Evolutionary conservation across 1,140 invertebrate species (phyloP).

Genomic region (Bombus superbus): DNA sequence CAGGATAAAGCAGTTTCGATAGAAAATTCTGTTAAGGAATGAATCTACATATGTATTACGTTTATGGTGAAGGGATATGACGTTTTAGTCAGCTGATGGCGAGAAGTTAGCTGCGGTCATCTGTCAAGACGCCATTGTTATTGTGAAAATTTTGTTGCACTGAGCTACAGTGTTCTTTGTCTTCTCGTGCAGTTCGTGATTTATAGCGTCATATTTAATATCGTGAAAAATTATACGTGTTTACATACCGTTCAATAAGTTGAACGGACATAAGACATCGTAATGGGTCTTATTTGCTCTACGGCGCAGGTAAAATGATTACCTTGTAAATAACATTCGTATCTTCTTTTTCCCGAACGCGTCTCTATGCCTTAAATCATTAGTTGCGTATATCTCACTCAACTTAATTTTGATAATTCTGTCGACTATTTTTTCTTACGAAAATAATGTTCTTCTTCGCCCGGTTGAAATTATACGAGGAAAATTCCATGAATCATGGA

Average conservation of each 20-base stretch:
- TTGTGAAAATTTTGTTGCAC: slow-evolving; percentile 27
- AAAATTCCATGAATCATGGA: not conserved
- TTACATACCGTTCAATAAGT: not conserved
- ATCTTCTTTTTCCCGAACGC: not conserved
- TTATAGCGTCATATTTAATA: not conserved
- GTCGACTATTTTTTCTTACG: not conserved
- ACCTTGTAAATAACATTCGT: slow-evolving; percentile 11
- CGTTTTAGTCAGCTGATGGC: slow-evolving; percentile 59
- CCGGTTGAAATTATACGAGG: not conserved
- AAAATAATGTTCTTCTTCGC: not conserved
- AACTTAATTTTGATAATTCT: not conserved
- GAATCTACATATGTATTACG: not conserved
- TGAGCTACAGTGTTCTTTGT: slow-evolving; percentile 8
- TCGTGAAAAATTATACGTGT: not conserved
- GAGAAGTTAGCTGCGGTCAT: slow-evolving; percentile 38
- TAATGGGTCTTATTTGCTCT: slow-evolving; percentile 79
- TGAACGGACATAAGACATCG: not conserved
- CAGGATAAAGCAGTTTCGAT: not conserved
- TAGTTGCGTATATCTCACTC: not conserved
- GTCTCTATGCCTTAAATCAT: not conserved
- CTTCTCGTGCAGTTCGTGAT: not conserved
- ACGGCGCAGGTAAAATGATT: slow-evolving; percentile 75
- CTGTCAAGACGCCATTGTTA: slow-evolving; percentile 53
- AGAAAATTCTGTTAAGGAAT: not conserved
- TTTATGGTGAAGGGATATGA: slow-evolving; percentile 11